These are phyloP conservation scores for Semibalanus balanoides DNA, from an alignment of 1,140 invertebrate genomes.

Conservation along the genomic window DNA sequence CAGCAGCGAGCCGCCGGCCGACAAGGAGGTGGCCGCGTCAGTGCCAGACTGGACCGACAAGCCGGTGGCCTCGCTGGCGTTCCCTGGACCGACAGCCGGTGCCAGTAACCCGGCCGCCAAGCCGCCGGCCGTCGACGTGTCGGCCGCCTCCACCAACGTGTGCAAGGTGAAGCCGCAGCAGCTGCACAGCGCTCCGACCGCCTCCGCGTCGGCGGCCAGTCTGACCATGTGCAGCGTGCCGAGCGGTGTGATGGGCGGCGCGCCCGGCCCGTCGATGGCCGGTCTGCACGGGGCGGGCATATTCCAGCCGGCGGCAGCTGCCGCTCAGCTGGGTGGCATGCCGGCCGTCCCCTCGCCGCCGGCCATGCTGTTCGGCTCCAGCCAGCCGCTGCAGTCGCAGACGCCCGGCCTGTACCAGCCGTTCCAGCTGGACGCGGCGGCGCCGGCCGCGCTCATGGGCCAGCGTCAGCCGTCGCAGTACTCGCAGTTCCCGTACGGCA, in stretches of 20 bases:
- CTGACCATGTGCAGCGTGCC: constrained; percentile 28
- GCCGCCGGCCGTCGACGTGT: background rate
- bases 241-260: constrained; percentile 19
- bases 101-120: background rate
- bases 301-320: constrained; percentile 45
- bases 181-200: constrained; percentile 33
- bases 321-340: constrained; percentile 58
- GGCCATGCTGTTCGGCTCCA: constrained; percentile 43
- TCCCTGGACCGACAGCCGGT: background rate
- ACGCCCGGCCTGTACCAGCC: constrained; percentile 62
- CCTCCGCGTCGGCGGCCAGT: constrained; percentile 29
- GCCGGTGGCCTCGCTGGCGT: background rate
- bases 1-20: background rate
- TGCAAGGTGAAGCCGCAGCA: constrained; percentile 63
- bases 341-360: constrained; percentile 68
- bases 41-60: background rate
- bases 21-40: background rate
- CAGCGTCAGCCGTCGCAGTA: constrained; percentile 45
- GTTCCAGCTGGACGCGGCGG: constrained; percentile 41
- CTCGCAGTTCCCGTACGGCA: constrained; percentile 43
- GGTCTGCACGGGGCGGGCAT: constrained; percentile 20
- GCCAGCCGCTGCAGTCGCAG: constrained; percentile 51
- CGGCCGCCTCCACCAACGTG: constrained; percentile 47
- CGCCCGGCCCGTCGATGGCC: constrained; percentile 18
- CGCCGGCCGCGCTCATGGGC: constrained; percentile 22